Evolutionary conservation across 1,140 invertebrate genomes (phyloP), one percentile per base, ranked within the genome.

Genomic region (Mycetomoellerius zeteki): DNA sequence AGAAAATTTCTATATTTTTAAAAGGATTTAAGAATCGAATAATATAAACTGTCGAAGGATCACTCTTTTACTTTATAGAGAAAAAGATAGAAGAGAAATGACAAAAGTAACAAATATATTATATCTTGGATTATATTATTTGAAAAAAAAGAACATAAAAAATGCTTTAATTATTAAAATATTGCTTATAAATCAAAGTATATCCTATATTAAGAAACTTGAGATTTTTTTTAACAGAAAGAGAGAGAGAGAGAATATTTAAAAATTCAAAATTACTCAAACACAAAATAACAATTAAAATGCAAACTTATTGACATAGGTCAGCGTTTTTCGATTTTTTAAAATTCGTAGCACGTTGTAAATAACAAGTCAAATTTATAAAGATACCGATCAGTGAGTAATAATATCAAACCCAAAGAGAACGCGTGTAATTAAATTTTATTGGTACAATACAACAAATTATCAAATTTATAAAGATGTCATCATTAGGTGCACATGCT

Each of bases 81-180:
- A 30, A 73, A 7, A 37, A 37, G 27, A 54, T 72, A 54, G 56
- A 54, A 33, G 8, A 54, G 21, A 54, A 37, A 56, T 56, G 52
- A 56, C 19, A 73, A 19, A 37, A n/a, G 33, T 8, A 37, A 58
- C 3, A 10, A 73, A 56, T 37, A 37, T 37, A 50, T 37, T 73
- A 56, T 73, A 33, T 56, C 12, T 62, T 0, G 10, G 19, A 67
- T 24, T 58, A 37, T 56, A 33, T 78, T 78, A 33, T 78, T 65
- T 52, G n/a, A 4, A 10, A 65, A 52, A 50, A 21, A 65, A 58
- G n/a, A n/a, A n/a, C n/a, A 76, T 56, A 1, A 16, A 21, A 56
- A 43, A 43, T 43, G 37, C 8, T 43, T 37, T 37, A 37, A 37
- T 37, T 33, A 33, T 33, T 37, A 37, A 37, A 37, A 37, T 37